Base-by-base conservation (phyloP, 2,797 vertebrate genomes). In the Hozukius guyotensis region DNA sequence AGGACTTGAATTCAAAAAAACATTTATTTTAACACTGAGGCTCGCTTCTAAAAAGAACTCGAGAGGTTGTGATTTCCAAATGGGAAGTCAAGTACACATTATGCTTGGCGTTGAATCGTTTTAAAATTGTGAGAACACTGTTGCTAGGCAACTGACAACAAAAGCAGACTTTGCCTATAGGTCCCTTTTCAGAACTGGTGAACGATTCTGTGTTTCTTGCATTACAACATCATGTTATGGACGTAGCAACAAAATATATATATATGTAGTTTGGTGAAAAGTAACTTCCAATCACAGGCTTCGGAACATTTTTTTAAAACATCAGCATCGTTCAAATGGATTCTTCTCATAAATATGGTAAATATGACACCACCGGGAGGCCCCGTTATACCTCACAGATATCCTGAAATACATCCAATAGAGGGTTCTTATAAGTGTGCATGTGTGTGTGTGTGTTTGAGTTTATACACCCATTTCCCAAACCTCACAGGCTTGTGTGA, bases 401-500 rank as follows among this genome's bases (percentile, higher is more conserved):
- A 49, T 24, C 16, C 61, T 77, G 61, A 82, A 69, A 67, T 52
- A 52, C 46, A 56, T 67, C 71, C 29, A 78, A 22, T 29, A 10
- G 22, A 77, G 11, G 59, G 29, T 31, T 52, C 59, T 74, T 67
- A 65, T 75, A 75, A 72, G 67, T 83, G 67, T 52, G 60, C 31
- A 14, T 7, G 14, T 70, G 42, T 38, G n/a, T 8, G 8, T 57
- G 78, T 82, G 69, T 52, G 10, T 75, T 57, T 52, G 57, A 52
- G 46, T 67, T 65, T 46, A 52, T 38, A 64, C 71, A 81, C 83
- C 38, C 64, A 2, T 36, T 68, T 72, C 72, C 65, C 77, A 85
- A 84, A 88, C 20, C 67, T 90, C 79, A 64, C 89, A 86, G 60
- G 36, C 24, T 27, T 25, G 59, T 83, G 89, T 82, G 79, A 90